Base-by-base conservation (phyloP, 2,888 invertebrate species). In the Lagria hirta region DNA sequence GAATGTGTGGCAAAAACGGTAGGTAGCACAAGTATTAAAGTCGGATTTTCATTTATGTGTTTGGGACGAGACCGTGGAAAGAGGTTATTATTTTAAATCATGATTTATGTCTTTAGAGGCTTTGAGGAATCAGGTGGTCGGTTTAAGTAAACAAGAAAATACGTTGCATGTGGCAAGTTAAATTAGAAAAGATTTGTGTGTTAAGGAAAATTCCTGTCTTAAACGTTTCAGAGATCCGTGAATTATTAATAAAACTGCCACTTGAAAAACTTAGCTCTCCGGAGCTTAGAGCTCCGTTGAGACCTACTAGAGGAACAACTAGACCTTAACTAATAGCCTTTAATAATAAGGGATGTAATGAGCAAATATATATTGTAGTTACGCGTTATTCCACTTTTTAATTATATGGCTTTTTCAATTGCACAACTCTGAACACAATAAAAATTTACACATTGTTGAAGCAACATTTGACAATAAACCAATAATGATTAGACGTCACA, bases 241-340 rank as follows among this genome's bases (percentile, higher is more conserved):
- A 60, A 62, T 62, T 62, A 62, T 60, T 61, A 60, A 60, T 57
- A 54, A 55, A 50, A 51, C 45, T 54, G 48, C 50, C 43, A 51
- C 54, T 58, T 55, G 55, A 57, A 58, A 54, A 60, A 57, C 52
- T 51, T 49, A 52, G 48, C 52, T 48, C 27, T 36, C 38, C 46
- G 48, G 28, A 38, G 43, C 48, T 46, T 47, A 47, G 43, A 37
- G 28, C 43, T 44, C 54, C 47, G 22, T 23, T 10, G 52, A 49
- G 45, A 47, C 37, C 46, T 28, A 41, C 43, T 52, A 48, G 51
- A 48, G 42, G 47, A 46, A 49, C 36, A 36, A 44, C 41, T 16
- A 32, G 42, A 48, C 44, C 34, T 48, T 40, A 49, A 48, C 49
- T 55, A 55, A 55, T 51, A 52, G 52, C 46, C 43, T 47, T 49